Evolutionary conservation across 1,140 invertebrate species (phyloP).

Genomic region (Habropoda laboriosa): DNA sequence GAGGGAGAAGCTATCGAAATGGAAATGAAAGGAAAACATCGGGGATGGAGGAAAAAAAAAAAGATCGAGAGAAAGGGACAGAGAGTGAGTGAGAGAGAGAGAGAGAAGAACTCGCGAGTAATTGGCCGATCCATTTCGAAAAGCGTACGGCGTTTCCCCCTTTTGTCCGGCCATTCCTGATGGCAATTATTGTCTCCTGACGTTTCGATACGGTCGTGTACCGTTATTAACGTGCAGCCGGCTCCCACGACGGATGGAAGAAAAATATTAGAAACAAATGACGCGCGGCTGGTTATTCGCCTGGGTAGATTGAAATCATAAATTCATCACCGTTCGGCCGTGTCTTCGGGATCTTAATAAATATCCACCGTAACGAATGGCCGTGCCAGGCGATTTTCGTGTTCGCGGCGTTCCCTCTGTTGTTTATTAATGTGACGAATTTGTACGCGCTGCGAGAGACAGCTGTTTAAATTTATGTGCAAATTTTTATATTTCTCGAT

Average conservation of each 20-base stretch:
- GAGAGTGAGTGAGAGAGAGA: neutral
- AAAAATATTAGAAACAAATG: conserved; percentile 49
- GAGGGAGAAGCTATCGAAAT: conserved; percentile 24
- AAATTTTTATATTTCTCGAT: too few relatives aligned
- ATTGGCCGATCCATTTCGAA: conserved; percentile 57
- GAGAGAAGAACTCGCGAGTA: conserved; percentile 31
- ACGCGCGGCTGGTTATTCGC: neutral
- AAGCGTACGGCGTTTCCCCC: conserved; percentile 24
- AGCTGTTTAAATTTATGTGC: too few relatives aligned
- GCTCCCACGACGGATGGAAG: neutral
- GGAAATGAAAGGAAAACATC: conserved; percentile 57
- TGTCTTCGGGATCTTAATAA: conserved; percentile 9
- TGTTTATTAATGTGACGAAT: neutral
- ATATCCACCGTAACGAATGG: conserved; percentile 10
- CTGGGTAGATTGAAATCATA: conserved; percentile 28
- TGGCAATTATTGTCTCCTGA: conserved; percentile 53
- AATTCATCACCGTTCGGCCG: conserved; percentile 15
- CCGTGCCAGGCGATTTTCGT: neutral
- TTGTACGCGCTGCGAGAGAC: too few relatives aligned
- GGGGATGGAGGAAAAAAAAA: neutral
- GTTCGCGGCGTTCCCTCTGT: neutral
- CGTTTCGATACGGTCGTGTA: conserved; percentile 41
- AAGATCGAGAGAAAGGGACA: neutral
- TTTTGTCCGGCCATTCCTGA: conserved; percentile 20
- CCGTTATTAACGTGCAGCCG: conserved; percentile 26